A percentile compares a stretch with the other conserved stretches of the same genome.
phyloP scores from a whole-genome alignment of 2,888 invertebrate species.

The Smittia sp. region DNA sequence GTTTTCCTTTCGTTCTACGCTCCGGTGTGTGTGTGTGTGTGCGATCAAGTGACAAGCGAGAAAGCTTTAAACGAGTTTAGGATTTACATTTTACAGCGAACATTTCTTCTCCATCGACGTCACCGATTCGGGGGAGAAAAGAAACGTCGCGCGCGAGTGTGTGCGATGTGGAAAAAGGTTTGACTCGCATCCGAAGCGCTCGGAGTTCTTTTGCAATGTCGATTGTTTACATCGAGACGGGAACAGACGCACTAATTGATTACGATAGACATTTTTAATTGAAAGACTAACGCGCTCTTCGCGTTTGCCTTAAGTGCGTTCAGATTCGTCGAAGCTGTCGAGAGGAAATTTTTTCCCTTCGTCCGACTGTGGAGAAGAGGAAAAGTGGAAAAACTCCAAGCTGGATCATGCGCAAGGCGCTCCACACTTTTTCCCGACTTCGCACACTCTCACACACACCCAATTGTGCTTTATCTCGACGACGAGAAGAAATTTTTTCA shows the following conservation, averaged over 20 bases:
- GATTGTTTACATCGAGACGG: slow-evolving; percentile 8
- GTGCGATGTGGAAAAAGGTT: neutral
- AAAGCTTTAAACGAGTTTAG: neutral
- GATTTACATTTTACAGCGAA: neutral
- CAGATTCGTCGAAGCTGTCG: neutral
- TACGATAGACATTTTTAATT: slow-evolving; percentile 8
- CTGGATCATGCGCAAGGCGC: slow-evolving; percentile 38
- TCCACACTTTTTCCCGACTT: slow-evolving; percentile 20
- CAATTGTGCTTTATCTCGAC: slow-evolving; percentile 38
- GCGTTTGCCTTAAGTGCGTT: too few relatives aligned
- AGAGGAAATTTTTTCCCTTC: neutral
- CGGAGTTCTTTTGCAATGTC: neutral
- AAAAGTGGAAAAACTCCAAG: slow-evolving; percentile 11
- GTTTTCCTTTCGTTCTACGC: neutral
- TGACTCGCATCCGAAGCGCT: neutral
- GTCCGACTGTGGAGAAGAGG: neutral
- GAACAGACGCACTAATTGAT: slow-evolving; percentile 9
- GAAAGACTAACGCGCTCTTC: neutral
- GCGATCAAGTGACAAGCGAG: neutral
- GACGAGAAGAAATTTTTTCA: slow-evolving; percentile 36
- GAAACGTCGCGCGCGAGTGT: neutral
- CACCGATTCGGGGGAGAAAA: neutral
- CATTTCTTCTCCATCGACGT: neutral
- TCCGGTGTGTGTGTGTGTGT: neutral
- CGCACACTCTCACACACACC: slow-evolving; percentile 27